Conservation (phyloP, 1,140 invertebrate species). For the Leptonema lineaticorne region DNA sequence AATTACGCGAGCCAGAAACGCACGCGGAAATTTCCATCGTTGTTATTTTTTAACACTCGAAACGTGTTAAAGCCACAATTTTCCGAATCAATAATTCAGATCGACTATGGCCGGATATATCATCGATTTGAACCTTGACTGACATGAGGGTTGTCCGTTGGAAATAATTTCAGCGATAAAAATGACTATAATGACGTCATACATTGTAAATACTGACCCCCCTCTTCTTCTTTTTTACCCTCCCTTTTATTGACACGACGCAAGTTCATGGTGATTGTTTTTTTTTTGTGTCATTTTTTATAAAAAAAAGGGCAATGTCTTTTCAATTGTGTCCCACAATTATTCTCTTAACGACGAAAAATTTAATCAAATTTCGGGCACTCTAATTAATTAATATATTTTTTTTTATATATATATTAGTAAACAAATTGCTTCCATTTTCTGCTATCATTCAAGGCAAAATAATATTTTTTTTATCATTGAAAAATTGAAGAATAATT, state of each 20-base stretch:
- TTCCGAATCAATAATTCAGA: no score
- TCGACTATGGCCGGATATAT: not conserved
- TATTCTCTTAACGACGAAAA: no score
- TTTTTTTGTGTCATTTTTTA: not conserved
- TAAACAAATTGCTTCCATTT: not conserved
- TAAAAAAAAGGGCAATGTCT: not conserved
- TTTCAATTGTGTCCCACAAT: not conserved
- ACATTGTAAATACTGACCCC: not conserved
- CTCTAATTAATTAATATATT: no score
- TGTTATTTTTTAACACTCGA: no score
- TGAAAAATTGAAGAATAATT: no score
- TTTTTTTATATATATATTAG: no score
- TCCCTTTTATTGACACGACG: constrained; percentile 13
- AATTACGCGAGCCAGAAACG: no score
- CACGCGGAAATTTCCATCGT: no score
- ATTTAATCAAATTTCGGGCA: no score
- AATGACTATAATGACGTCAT: constrained; percentile 14
- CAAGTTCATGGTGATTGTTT: constrained; percentile 21
- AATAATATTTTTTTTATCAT: no score
- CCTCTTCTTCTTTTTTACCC: no score
- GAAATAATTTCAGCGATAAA: constrained; percentile 1
- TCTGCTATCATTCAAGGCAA: not conserved
- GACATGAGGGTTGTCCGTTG: not conserved
- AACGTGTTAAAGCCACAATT: no score
- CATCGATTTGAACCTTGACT: constrained; percentile 1